Base-by-base conservation (phyloP, 2,113 vertebrate species). In the Hemichromis elongatus region DNA sequence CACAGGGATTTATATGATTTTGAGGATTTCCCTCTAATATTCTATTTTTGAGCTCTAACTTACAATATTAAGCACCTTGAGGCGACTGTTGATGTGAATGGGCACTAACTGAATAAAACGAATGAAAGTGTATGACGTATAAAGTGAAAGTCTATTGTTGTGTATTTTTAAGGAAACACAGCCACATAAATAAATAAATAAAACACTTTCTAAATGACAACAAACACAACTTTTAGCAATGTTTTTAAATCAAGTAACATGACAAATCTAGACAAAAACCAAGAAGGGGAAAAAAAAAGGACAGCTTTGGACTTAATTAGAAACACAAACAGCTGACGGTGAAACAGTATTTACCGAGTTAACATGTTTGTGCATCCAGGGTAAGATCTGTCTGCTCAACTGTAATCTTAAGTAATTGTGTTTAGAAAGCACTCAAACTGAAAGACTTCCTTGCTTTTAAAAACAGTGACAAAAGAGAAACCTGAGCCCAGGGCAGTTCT, bases 341-440 rank as follows among this genome's bases (percentile, higher is more conserved):
- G 85, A 89, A 82, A 57, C 30, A 75, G 28, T 84, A 50, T 88
- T 68, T 61, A 52, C 54, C 40, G 19, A 16, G 79, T 80, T 89
- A 91, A 89, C 87, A 82, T 82, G 82, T 86, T 53, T 82, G 66
- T 83, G 81, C 88, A 54, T 88, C 85, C 89, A 81, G 66, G 81
- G 70, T 86, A 88, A 92, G 75, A 81, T 68, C 57, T 90, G 81
- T 90, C 88, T 92, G 88, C 80, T 85, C 81, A 61, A 88, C 90
- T 94, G 86, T 89, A 94, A 95, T 94, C 94, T 94, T 73, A 86
- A 87, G 70, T 96, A 96, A 96, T 91, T 95, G 93, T 96, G 94
- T 96, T 96, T 96, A 92, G 90, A 93, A 94, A 95, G 94, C 93
- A 93, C 89, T 93, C 52, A 30, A 92, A 89, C 80, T 81, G 82